phyloP scores from a whole-genome alignment of 2,113 vertebrate species.

The Oxyura jamaicensis region DNA sequence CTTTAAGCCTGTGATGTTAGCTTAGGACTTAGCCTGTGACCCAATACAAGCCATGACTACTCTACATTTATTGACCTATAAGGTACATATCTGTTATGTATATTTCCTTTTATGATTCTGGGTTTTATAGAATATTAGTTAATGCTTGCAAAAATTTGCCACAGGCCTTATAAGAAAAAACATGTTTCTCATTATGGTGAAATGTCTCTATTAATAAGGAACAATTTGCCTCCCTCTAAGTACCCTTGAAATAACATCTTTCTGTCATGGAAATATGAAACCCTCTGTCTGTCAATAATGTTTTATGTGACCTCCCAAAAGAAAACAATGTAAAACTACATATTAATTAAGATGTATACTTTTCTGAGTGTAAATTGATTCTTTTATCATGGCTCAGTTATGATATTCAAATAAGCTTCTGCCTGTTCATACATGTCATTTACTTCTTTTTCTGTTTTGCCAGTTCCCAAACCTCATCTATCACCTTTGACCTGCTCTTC shows the following conservation, averaged over 20 bases:
- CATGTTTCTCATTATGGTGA: not conserved
- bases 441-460: not conserved
- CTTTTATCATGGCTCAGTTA: not conserved
- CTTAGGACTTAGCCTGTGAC: not conserved
- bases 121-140: not conserved
- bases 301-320: not conserved
- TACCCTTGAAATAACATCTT: not conserved
- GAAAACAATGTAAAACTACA: not conserved
- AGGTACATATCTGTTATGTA: not conserved
- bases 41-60: not conserved
- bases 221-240: not conserved
- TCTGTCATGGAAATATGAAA: not conserved
- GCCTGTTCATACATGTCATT: not conserved
- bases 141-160: not conserved
- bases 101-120: not conserved
- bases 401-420: not conserved
- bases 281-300: slow-evolving; percentile 17
- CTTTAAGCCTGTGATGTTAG: not conserved
- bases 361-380: not conserved
- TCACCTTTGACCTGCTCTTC: not conserved
- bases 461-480: not conserved
- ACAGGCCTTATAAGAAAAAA: not conserved
- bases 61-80: not conserved
- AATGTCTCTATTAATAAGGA: not conserved
- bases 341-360: not conserved